Evolutionary conservation across 2,797 vertebrate species (phyloP).

Genomic region (Glyptemys insculpta): DNA sequence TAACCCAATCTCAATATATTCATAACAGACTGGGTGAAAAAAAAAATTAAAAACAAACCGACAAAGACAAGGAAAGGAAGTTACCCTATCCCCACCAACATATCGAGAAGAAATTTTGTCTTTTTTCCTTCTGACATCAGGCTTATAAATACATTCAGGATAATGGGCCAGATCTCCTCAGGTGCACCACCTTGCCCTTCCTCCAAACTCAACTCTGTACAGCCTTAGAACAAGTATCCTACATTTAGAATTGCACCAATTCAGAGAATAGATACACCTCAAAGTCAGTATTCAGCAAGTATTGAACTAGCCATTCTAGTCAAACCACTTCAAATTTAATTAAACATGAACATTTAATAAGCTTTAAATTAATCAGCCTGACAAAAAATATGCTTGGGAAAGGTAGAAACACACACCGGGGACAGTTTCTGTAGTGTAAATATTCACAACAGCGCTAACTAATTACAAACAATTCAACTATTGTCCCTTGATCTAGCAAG

Average conservation of each 20-base stretch:
- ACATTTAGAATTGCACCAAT: neutral
- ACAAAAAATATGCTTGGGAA: neutral
- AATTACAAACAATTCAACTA: neutral
- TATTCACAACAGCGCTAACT: neutral
- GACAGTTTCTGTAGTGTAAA: neutral
- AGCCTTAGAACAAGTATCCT: fast-evolving
- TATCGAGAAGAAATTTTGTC: neutral
- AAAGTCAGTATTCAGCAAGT: neutral
- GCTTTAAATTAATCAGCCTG: neutral
- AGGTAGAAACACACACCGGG: neutral
- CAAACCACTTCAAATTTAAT: neutral
- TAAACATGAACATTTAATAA: neutral
- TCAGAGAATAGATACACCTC: neutral
- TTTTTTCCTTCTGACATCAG: neutral
- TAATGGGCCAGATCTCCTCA: neutral
- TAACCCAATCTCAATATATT: neutral
- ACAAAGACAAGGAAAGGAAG: neutral
- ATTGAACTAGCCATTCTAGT: neutral
- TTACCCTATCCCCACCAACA: neutral
- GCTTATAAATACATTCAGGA: neutral
- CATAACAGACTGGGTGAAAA: neutral
- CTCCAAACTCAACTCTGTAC: neutral
- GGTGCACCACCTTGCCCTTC: neutral
- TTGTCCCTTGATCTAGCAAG: neutral
- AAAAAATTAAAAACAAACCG: neutral